phyloP scores from a whole-genome alignment of 2,113 vertebrate genomes.

The Apodemus sylvaticus region DNA sequence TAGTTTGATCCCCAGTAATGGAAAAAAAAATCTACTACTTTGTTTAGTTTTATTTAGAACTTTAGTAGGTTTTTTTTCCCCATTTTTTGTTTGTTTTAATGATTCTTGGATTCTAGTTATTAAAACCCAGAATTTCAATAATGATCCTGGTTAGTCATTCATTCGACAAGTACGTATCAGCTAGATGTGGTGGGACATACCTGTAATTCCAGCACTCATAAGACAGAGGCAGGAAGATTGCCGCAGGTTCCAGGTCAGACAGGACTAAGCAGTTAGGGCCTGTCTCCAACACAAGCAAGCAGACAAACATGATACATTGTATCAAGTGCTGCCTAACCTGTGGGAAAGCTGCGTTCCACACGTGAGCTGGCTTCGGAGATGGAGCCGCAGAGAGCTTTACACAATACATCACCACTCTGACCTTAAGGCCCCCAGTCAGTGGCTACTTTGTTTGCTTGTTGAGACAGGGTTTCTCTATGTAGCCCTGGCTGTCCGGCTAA shows the following conservation, averaged over 20 bases:
- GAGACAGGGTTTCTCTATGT: too few species aligned
- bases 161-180: neutral
- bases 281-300: neutral
- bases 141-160: slow-evolving; percentile 3
- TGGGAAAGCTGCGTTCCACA: too few species aligned
- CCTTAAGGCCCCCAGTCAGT: neutral
- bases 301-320: neutral
- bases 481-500: too few species aligned
- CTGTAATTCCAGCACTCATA: too few species aligned
- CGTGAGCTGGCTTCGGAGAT: neutral
- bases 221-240: neutral
- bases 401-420: neutral
- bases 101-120: slow-evolving; percentile 27
- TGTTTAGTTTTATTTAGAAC: neutral
- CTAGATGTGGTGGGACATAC: neutral
- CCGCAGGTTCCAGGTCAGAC: neutral
- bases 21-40: neutral
- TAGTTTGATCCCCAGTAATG: neutral
- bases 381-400: neutral
- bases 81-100: neutral
- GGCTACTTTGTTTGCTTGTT: too few species aligned
- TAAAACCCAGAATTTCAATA: slow-evolving; percentile 20
- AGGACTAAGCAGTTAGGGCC: neutral
- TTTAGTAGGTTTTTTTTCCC: neutral
- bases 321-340: neutral